Evolutionary conservation across 2,888 invertebrate genomes (phyloP).

Genomic region (Peribatodes rhomboidaria): DNA sequence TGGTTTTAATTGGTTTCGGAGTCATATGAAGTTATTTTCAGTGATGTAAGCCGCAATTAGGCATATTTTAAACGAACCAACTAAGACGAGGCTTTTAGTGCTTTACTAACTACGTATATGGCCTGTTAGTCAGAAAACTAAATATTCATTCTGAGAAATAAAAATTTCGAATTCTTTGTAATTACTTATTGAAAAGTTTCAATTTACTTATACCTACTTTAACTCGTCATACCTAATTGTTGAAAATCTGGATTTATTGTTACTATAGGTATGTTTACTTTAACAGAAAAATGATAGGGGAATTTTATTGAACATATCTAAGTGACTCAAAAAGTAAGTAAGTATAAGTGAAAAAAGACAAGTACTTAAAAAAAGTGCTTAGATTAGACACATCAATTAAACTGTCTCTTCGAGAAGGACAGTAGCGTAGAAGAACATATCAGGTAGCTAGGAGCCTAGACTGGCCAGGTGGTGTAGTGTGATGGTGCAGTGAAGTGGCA

Average conservation of each 20-base stretch:
- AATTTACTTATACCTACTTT: background rate
- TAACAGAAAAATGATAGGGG: too few species aligned
- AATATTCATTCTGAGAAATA: background rate
- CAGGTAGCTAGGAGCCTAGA: background rate
- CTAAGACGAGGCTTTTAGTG: background rate
- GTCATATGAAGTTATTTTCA: background rate
- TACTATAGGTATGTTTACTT: too few species aligned
- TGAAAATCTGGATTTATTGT: too few species aligned
- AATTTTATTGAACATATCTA: too few species aligned
- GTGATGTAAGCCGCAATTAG: background rate
- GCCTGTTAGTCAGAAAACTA: background rate
- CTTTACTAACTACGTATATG: background rate
- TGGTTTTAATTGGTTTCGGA: conserved; percentile 4
- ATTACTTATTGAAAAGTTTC: too few species aligned
- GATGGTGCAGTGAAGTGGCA: conserved; percentile 60
- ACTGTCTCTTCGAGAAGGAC: background rate
- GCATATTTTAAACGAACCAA: conserved; percentile 20
- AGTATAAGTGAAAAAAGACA: too few species aligned
- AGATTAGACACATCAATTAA: too few species aligned
- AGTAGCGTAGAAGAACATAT: background rate
- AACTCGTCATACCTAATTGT: too few species aligned
- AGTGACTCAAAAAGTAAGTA: too few species aligned
- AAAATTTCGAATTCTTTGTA: background rate
- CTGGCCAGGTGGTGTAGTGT: conserved; percentile 39
- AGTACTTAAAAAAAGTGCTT: too few species aligned